Base-by-base conservation (phyloP, 2,113 vertebrate genomes). In the Notothenia rossii region DNA sequence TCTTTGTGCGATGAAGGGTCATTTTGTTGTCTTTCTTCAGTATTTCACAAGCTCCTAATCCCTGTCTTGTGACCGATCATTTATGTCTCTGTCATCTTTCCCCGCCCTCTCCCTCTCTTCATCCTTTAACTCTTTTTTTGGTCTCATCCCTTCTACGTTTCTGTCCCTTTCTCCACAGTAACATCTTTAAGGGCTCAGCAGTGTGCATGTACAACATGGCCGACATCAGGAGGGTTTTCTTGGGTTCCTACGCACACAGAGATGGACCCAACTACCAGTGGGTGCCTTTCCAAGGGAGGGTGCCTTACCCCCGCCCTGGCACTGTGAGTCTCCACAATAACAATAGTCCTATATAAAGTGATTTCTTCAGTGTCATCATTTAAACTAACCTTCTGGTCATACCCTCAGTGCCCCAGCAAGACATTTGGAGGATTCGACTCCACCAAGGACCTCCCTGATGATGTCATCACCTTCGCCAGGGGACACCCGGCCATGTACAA, bases 171-270 rank as follows among this genome's bases (percentile, higher is more conserved):
- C 49, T 75, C 65, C 89, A 55, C 86, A 99, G 98, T 88, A 99
- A 99, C 89, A 98, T 99, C 90, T 99, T 99, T 90, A 98, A 97
- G 88, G 98, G 98, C 3, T 99, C 98, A 1, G 98, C 98, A 0
- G 97, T 99, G 74, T 99, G 98, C 5, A 97, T 98, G 96, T 99
- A 98, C 82, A 99, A 96, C 92, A 98, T 99, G 97, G 95, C 96
- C 7, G 98, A 99, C 67, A 96, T 99, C 70, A 94, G 98, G 82
- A 96, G 98, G 85, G 98, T 99, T 0, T 99, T 99, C 82, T 95
- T 99, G 13, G 98, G 98, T 4, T 97, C 98, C 6, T 99, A 99
- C 3, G 97, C 98, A 63, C 98, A 99, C 91, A 94, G 98, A 89
- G 98, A 99, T 17, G 98, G 98, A 18, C 98, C 98, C 10, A 98